Evolutionary conservation across 2,888 invertebrate species (phyloP), one percentile per base, ranked within the genome.

Genomic region (Morinoia aosen): DNA sequence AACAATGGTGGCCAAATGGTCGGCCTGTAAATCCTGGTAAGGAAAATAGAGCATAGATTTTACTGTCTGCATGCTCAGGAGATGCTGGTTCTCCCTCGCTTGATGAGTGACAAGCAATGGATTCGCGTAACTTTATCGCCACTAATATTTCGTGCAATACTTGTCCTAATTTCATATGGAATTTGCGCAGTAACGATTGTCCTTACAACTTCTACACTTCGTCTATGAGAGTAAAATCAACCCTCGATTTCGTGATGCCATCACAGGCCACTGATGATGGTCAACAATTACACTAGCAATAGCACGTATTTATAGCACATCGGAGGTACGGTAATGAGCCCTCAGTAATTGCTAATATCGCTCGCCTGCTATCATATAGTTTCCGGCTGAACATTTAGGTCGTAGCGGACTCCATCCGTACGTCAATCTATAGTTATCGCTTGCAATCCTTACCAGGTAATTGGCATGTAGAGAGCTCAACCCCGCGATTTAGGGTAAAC

Each of bases 231-330:
- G 33, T 16, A 90, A 90, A 90, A 90, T 90, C 90, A 90, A 90
- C 40, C 90, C 90, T 40, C 48, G 90, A 39, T 40, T 14, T 90
- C 33, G 40, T 76, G 76, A 16, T 76, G 48, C 90, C 48, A 14
- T 39, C 90, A 90, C 48, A n/a, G 56, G 56, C 93, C 93, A 93
- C 57, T 93, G 93, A 93, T 93, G 93, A 93, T 93, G 93, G 57
- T 25, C 57, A 93, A 48, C 58, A 93, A 93, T 93, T 93, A 93
- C 48, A 56, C 57, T 93, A 93, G 93, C 93, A 93, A 93, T 93
- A 93, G 93, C 58, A 93, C 93, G 57, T 93, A 93, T 93, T 93
- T 93, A 93, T 93, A 93, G 93, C 93, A 93, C 93, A 93, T 93
- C 93, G 93, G 93, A 93, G 93, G 93, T 93, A 93, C 93, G 57